Evolutionary conservation across 23 tunicate genomes (phyloP), one percentile per base, ranked within the genome.

Genomic region (Trididemnum nubilum): DNA sequence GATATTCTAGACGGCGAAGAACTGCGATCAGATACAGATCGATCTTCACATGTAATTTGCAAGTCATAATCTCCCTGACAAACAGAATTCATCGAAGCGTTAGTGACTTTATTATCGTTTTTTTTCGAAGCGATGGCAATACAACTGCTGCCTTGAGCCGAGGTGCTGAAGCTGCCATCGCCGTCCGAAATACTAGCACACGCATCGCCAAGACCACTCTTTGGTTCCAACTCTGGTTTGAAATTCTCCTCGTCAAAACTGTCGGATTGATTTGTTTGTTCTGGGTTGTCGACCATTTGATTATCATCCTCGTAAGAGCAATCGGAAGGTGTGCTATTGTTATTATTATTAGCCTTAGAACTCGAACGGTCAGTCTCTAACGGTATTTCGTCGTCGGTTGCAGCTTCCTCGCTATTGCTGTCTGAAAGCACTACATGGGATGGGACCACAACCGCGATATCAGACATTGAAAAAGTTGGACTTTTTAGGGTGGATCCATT

Each of bases 391-490:
- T 61, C 67, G 25, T 24, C 67, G 3, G 67, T 12, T 7, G 12
- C 54, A 44, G 54, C 54, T 7, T 44, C 54, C 12, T 44, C 54
- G 9, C 54, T 44, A 44, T 15, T 44, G 54, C 54, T 44, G 54
- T 44, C 54, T 44, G 54, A 44, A 15, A 44, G 54, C 15, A 7
- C 54, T 3, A 67, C 25, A 67, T 3, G 3, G 7, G 74, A 33
- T 5, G 74, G 74, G 7, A 67, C 74, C 3, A 67, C 74, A 7
- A 67, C 74, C 5, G 74, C 31, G 3, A 67, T 67, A n/a, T 67
- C 74, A 3, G 74, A 15, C 74, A 67, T 67, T 67, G 74, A 67
- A 33, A 67, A 67, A 4, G 25, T 24, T 2, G 74, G 74, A 12
- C 38, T 67, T 67, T 67, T 67, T 33, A 67, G 7, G 3, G 74